These are phyloP conservation scores for Nymphicus hollandicus DNA, from an alignment of 2,113 vertebrate species.

Conservation along the genomic window DNA sequence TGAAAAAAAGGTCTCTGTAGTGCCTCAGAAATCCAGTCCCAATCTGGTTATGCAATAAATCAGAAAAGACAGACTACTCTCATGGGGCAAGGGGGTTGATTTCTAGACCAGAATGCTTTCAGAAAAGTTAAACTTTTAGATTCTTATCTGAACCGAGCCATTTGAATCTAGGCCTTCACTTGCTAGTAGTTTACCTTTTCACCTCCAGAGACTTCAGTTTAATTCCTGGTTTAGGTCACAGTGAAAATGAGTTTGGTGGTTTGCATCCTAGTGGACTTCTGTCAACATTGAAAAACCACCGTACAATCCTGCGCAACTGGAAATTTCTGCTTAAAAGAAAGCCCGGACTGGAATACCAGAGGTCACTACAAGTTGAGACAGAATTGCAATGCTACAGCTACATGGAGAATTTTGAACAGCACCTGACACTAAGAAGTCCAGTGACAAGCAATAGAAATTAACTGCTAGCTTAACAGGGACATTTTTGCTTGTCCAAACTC, in stretches of 20 bases:
- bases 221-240: slow-evolving; percentile 45
- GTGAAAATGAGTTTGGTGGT: slow-evolving; percentile 20
- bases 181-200: slow-evolving; percentile 20
- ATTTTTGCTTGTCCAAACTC: background rate
- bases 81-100: background rate
- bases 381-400: background rate
- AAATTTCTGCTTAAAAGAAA: background rate
- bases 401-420: background rate
- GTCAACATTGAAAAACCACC: slow-evolving; percentile 16
- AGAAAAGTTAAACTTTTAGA: background rate
- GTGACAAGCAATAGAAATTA: background rate
- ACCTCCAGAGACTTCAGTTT: slow-evolving; percentile 18
- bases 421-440: background rate
- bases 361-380: background rate
- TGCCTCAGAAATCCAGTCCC: background rate
- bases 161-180: background rate
- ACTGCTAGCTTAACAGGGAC: background rate
- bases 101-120: slow-evolving; percentile 4
- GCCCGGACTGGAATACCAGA: background rate
- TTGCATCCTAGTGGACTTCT: slow-evolving; percentile 34
- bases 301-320: background rate
- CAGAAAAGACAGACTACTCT: background rate
- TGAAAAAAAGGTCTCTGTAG: background rate
- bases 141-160: background rate
- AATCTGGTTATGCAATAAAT: background rate